Percentiles rank a stretch among this genome's conserved stretches.
phyloP scores from a whole-genome alignment of 2,888 invertebrate species.

The Deladenus siricidicola region DNA sequence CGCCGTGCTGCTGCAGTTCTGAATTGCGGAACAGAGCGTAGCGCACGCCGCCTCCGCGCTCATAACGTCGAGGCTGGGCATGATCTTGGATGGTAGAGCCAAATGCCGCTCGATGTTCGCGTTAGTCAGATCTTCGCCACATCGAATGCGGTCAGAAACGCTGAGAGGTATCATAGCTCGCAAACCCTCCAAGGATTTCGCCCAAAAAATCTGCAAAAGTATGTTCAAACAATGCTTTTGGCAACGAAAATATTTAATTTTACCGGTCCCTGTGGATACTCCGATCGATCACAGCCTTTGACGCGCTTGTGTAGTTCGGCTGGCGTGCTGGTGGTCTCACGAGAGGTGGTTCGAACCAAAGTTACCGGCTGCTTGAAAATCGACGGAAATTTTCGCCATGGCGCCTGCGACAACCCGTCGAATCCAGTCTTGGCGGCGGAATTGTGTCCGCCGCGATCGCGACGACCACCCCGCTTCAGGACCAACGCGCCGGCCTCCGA shows the following conservation, averaged over 20 bases:
- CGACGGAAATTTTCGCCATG: conserved; percentile 68
- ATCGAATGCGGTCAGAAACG: conserved; percentile 13
- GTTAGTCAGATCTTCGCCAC: neutral
- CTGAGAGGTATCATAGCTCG: conserved; percentile 38
- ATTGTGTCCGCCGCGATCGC: conserved; percentile 8
- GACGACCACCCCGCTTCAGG: conserved; percentile 8
- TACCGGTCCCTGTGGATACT: too few species aligned
- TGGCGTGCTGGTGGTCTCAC: conserved; percentile 21
- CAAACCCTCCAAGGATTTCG: conserved; percentile 44
- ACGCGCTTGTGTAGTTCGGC: neutral
- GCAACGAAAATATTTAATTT: too few species aligned
- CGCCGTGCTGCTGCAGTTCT: conserved; percentile 17
- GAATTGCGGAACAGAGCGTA: conserved; percentile 22
- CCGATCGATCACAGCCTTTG: neutral
- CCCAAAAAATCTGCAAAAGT: conserved; percentile 44
- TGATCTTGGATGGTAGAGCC: conserved; percentile 25
- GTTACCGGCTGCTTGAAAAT: conserved; percentile 98
- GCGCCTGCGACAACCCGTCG: conserved; percentile 29
- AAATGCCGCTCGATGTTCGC: conserved; percentile 23
- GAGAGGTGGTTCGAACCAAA: conserved; percentile 62
- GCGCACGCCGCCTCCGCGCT: conserved; percentile 28
- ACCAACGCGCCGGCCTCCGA: conserved; percentile 24
- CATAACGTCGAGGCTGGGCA: conserved; percentile 17
- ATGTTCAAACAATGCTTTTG: too few species aligned
- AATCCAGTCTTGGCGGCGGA: conserved; percentile 32